Evolutionary conservation across 2,797 vertebrate genomes (phyloP), one percentile per base, ranked within the genome.

Genomic region (Pygocentrus nattereri): DNA sequence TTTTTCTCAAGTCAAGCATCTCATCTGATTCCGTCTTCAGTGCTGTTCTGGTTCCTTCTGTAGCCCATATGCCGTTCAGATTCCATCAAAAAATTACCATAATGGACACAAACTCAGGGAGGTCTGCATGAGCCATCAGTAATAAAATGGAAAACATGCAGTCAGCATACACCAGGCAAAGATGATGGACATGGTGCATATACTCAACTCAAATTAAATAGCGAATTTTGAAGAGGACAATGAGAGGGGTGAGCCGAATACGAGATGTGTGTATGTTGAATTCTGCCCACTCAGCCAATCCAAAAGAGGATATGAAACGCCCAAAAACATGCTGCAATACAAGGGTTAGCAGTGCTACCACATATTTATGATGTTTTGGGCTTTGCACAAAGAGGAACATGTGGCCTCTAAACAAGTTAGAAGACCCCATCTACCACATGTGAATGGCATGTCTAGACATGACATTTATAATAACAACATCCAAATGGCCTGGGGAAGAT

Each of bases 101-200:
- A 31, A 31, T 13, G 30, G 71, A 58, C 62, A 75, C 11, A 25
- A 21, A 61, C 56, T 18, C 11, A n/a, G 15, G 5, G 11, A 72
- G 31, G 70, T 30, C 30, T 19, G 8, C 18, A 19, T 31, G 2
- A 18, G 23, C 34, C 58, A 25, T 50, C 7, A 50, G 18, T 41
- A 76, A 76, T 76, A 70, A 67, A 59, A 38, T 25, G 21, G 2
- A 58, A 70, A 78, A 78, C 78, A 70, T 23, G 58, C 52, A 50
- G 30, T 7, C 12, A 44, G 25, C 41, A 52, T 23, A 59, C 16
- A 41, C 13, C 23, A 59, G 59, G 54, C 47, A 25, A 49, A 41
- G 44, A 47, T 67, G 69, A 72, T 56, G 30, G 34, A 78, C 47
- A 64, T 34, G 11, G 12, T 54, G 62, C 13, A 61, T 68, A 50